These are phyloP conservation scores for Pangasianodon gigas DNA, from an alignment of 2,113 vertebrate species.

Conservation along the genomic window DNA sequence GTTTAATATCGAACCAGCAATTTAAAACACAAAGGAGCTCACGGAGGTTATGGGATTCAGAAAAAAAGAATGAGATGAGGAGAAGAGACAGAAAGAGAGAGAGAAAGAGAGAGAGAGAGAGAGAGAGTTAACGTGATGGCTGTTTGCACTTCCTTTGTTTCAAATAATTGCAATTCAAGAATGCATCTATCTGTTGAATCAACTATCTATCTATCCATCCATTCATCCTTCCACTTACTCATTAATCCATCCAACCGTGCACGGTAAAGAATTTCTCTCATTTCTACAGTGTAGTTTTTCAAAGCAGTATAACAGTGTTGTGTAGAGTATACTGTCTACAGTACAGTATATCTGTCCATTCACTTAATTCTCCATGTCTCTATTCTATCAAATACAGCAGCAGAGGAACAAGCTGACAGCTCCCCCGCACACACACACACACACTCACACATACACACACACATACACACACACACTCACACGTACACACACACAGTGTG, in stretches of 20 bases:
- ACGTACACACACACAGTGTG: neutral
- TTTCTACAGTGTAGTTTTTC: neutral
- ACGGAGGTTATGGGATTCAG: constrained; percentile 26
- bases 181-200: neutral
- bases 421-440: neutral
- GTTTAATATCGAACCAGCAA: constrained; percentile 63
- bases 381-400: neutral
- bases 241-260: neutral
- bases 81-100: constrained; percentile 15
- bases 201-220: neutral
- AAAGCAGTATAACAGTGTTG: neutral
- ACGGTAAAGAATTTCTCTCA: neutral
- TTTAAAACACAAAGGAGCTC: constrained; percentile 61
- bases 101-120: neutral
- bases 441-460: neutral
- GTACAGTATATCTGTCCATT: neutral
- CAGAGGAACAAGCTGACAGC: too few relatives aligned
- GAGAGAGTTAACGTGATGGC: neutral
- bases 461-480: neutral
- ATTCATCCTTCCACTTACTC: neutral
- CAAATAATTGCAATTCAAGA: constrained; percentile 33
- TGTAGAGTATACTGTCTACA: neutral
- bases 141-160: constrained; percentile 27
- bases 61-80: constrained; percentile 15
- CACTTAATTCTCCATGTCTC: neutral